A percentile compares a stretch with the other conserved stretches of the same genome.
Conservation (phyloP, 2,888 invertebrate genomes). For the Thelaira solivaga region DNA sequence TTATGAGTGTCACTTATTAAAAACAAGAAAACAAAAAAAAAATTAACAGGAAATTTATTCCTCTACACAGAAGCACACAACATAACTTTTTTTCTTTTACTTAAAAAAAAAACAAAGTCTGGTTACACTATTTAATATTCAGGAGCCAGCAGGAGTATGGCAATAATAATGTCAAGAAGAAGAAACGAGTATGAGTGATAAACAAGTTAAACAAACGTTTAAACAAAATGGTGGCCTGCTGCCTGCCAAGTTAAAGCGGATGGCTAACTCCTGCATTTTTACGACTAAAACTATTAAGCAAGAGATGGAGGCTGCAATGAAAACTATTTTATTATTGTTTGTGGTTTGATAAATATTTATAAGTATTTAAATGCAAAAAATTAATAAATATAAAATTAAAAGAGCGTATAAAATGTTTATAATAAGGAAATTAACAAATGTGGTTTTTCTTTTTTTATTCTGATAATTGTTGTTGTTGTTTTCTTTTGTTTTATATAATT, state of each 20-base stretch:
- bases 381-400: neutral
- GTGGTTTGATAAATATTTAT: neutral
- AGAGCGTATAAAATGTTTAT: neutral
- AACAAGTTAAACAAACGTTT: neutral
- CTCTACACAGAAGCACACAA: conserved; percentile 9
- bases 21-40: no score
- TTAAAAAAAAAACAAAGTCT: no score
- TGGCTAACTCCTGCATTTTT: no score
- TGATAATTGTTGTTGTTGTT: conserved; percentile 12
- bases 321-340: no score
- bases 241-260: no score
- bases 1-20: conserved; percentile 5
- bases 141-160: neutral
- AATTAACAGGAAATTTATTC: conserved; percentile 46
- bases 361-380: conserved; percentile 5
- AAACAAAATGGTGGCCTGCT: neutral
- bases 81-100: conserved; percentile 20
- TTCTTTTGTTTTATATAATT: neutral
- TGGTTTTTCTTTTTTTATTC: neutral
- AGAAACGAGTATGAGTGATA: neutral
- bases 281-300: no score
- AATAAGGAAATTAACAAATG: conserved; percentile 44
- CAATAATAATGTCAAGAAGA: neutral
- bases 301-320: no score
- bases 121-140: neutral